Base-by-base conservation (phyloP, 2,113 vertebrate species). In the Neogobius melanostomus region DNA sequence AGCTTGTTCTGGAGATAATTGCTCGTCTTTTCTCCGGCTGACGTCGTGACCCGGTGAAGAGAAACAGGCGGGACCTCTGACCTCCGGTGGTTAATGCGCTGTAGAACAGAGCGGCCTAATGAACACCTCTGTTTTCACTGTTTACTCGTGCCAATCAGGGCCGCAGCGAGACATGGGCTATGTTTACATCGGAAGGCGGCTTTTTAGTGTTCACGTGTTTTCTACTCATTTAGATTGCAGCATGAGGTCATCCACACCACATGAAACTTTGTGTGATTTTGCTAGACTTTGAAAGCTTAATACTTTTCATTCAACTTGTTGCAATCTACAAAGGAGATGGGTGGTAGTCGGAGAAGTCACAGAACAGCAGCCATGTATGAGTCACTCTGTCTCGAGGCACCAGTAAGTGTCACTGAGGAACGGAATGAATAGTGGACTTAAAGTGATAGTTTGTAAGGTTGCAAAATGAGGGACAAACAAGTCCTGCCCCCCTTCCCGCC, bases 81-180 rank as follows among this genome's bases (percentile, higher is more conserved):
- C 82, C 88, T 69, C 61, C 8, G 66, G 70, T 65, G 51, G 36
- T 86, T 84, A 77, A 65, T 11, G 66, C 52, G 3, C 71, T 64
- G 59, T 65, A 78, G 79, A 90, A 90, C 82, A 87, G 76, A 84
- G 79, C 67, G 1, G 65, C 68, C 83, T 89, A 89, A 90, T 89
- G 85, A 87, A 89, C 84, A 84, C 76, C 64, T 83, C 82, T 72
- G 69, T 81, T 77, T 77, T 83, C 59, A 2, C 65, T 82, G 86
- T 85, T 86, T 82, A 82, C 74, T 66, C 65, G 72, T 85, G 85
- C 69, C 77, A 85, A 78, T 89, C 82, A 84, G 45, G 59, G 74
- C 68, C 28, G 28, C 28, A 36, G 1, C 28, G 28, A 36, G 28
- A 36, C 28, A 5, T 0, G 28, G 28, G 28, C 28, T 36, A 36